A percentile compares a stretch with the other conserved stretches of the same genome.
Conservation (phyloP, 2,888 invertebrate species). For the Bombylius discolor region DNA sequence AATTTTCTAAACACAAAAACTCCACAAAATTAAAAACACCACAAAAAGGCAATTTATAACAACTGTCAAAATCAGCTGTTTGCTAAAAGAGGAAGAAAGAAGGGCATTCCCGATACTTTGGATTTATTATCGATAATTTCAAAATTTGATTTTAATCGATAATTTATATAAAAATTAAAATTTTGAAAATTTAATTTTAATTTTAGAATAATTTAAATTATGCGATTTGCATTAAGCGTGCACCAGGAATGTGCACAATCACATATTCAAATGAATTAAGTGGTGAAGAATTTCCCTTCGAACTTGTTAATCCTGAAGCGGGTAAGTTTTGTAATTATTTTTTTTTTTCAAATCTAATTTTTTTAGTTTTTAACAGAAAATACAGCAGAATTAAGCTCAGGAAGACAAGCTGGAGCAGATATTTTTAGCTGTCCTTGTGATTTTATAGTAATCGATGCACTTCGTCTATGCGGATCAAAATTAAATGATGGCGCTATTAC, state of each 20-base stretch:
- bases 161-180: background rate
- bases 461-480: constrained; percentile 58
- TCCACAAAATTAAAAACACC: too few species aligned
- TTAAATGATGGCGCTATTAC: constrained; percentile 54
- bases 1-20: too few species aligned
- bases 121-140: too few species aligned
- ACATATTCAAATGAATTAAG: constrained; percentile 43
- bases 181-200: background rate
- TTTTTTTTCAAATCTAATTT: background rate
- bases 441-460: constrained; percentile 54
- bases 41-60: too few species aligned
- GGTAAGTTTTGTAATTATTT: constrained; percentile 34
- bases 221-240: constrained; percentile 55
- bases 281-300: constrained; percentile 45
- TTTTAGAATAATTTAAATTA: constrained; percentile 63
- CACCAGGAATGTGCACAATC: constrained; percentile 49
- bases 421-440: constrained; percentile 64
- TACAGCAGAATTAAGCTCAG: constrained; percentile 47
- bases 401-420: constrained; percentile 60
- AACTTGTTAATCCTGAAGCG: constrained; percentile 52
- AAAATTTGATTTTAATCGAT: too few species aligned
- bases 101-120: too few species aligned
- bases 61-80: too few species aligned
- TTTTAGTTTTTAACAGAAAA: constrained; percentile 33
- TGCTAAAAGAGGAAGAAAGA: too few species aligned